Evolutionary conservation across 2,888 invertebrate species (phyloP).

Genomic region (Leptopilina drosophilae): DNA sequence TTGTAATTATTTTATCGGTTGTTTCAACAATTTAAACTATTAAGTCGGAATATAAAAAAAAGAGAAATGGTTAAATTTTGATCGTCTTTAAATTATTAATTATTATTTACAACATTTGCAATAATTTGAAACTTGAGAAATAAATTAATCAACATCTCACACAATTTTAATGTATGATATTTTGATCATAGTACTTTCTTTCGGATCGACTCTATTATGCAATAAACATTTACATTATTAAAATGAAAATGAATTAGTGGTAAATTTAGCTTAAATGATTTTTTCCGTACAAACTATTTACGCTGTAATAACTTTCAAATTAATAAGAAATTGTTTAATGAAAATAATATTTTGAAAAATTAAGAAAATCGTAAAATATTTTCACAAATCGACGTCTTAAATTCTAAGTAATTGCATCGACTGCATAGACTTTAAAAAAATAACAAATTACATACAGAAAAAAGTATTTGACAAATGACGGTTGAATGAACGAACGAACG

Average conservation of each 20-base stretch:
- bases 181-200: neutral
- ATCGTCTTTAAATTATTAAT: no score
- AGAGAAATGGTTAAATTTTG: no score
- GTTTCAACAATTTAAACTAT: no score
- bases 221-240: neutral
- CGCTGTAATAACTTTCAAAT: neutral
- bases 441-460: conserved; percentile 76
- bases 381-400: conserved; percentile 58
- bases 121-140: no score
- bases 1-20: no score
- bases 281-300: conserved; percentile 10
- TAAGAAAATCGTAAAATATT: neutral
- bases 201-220: no score
- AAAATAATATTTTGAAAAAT: conserved; percentile 3
- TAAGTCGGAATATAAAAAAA: no score
- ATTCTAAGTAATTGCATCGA: conserved; percentile 71
- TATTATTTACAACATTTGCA: no score
- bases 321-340: neutral
- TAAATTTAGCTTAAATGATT: conserved; percentile 18
- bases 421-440: conserved; percentile 76
- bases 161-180: neutral
- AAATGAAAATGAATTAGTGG: neutral
- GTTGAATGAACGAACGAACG: conserved; percentile 61
- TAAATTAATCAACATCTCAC: no score
- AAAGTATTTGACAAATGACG: conserved; percentile 70